Conservation (phyloP, 2,797 vertebrate genomes). For the Takifugu rubripes region DNA sequence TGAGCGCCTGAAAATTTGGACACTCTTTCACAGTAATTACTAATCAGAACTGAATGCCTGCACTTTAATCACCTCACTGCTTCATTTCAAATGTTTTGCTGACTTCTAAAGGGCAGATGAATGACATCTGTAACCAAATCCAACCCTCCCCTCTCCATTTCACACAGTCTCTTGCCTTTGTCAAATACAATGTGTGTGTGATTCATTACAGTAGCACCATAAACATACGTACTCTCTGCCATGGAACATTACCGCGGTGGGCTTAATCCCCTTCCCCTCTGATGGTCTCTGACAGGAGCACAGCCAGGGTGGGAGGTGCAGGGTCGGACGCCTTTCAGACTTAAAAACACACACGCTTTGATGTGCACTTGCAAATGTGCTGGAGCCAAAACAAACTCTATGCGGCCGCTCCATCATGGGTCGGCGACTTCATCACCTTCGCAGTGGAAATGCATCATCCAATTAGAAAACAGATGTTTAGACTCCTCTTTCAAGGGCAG, state of each 20-base stretch:
- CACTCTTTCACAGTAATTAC: too few relatives aligned
- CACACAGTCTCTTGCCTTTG: neutral
- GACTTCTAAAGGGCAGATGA: too few relatives aligned
- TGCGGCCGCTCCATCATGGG: conserved; percentile 29
- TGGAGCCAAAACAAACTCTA: conserved; percentile 43
- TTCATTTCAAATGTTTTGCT: too few relatives aligned
- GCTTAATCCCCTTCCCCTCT: conserved; percentile 22
- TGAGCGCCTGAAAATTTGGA: too few relatives aligned
- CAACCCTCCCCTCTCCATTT: neutral
- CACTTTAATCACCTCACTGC: too few relatives aligned
- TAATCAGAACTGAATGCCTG: too few relatives aligned
- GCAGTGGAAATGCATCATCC: neutral
- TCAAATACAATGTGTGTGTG: neutral
- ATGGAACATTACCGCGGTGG: conserved; percentile 1
- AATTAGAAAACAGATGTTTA: neutral
- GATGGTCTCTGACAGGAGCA: conserved; percentile 63
- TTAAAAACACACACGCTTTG: conserved; percentile 64
- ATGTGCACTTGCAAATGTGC: conserved; percentile 45
- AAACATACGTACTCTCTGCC: conserved; percentile 19
- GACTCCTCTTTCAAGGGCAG: conserved; percentile 18
- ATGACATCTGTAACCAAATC: too few relatives aligned
- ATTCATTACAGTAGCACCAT: neutral
- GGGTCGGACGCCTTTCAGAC: conserved; percentile 48
- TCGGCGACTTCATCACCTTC: conserved; percentile 33
- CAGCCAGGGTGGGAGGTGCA: conserved; percentile 46